Conservation (phyloP, 1,140 invertebrate species). For the Drosophila tani region DNA sequence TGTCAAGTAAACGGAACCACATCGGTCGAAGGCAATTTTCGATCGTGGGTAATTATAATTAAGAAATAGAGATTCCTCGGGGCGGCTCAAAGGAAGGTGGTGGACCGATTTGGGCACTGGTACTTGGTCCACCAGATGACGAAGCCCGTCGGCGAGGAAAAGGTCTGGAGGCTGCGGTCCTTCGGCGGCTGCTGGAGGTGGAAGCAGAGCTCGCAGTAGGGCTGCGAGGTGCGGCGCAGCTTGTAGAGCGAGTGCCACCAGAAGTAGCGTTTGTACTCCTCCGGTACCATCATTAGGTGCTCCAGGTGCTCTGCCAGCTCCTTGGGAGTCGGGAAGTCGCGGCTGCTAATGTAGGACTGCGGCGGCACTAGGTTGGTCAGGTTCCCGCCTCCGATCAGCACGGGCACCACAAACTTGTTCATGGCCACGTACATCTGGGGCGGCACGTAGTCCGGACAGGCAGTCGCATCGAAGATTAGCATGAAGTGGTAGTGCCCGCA, state of each 20-base stretch:
- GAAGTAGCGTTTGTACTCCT: conserved; percentile 45
- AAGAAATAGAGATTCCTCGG: not conserved
- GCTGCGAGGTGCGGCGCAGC: conserved; percentile 15
- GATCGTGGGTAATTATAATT: conserved; percentile 63
- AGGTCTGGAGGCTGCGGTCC: conserved; percentile 1
- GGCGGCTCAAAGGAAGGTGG: conserved; percentile 2
- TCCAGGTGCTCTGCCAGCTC: conserved; percentile 21
- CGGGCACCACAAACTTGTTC: conserved; percentile 46
- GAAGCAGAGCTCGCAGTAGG: conserved; percentile 51
- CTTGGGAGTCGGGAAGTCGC: conserved; percentile 30
- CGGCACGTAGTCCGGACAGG: conserved; percentile 52
- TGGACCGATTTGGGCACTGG: conserved; percentile 38
- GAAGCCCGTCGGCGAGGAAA: conserved; percentile 12
- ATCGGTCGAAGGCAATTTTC: conserved; percentile 54
- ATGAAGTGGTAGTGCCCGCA: conserved; percentile 52
- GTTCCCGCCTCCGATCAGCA: conserved; percentile 46
- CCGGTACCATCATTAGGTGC: not conserved
- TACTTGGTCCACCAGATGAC: conserved; percentile 50
- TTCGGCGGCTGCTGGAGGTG: not conserved
- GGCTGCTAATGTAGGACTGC: conserved; percentile 30
- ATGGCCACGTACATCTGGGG: conserved; percentile 47
- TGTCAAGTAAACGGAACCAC: conserved; percentile 9
- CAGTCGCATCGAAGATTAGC: conserved; percentile 52
- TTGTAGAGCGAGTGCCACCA: conserved; percentile 58
- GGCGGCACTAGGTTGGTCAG: conserved; percentile 34